Conservation (phyloP, 2,797 vertebrate genomes). For the Typhlichthys eigenmanni region DNA sequence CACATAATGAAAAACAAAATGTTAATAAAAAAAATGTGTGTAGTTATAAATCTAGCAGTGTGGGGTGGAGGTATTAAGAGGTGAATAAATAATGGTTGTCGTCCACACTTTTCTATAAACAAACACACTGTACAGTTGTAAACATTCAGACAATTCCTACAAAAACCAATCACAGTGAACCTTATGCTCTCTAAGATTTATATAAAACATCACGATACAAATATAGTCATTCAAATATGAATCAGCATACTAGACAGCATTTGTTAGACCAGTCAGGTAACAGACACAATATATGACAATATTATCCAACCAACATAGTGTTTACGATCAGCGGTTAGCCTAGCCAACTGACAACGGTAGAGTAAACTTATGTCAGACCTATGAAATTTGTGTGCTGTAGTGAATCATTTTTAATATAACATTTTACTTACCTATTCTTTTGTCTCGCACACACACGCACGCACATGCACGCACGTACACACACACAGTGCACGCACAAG, state of each 20-base stretch:
- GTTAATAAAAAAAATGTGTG: slow-evolving; percentile 1
- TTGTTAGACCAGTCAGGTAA: slow-evolving; percentile 4
- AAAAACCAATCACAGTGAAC: slow-evolving; percentile 21
- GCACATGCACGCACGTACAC: not conserved
- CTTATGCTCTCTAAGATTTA: slow-evolving; percentile 16
- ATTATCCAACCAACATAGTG: slow-evolving; percentile 15
- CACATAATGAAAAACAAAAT: slow-evolving; percentile 11
- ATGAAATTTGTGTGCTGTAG: slow-evolving; percentile 1
- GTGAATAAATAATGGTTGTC: slow-evolving; percentile 47
- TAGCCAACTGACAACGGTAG: too few relatives aligned
- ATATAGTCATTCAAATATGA: slow-evolving; percentile 47
- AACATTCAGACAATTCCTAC: slow-evolving; percentile 27
- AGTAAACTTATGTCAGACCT: too few relatives aligned
- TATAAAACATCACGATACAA: slow-evolving; percentile 28
- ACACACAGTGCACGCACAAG: slow-evolving; percentile 5
- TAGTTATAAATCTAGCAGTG: not conserved
- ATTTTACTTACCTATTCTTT: slow-evolving; percentile 4
- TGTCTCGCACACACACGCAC: slow-evolving; percentile 6
- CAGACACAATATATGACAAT: not conserved
- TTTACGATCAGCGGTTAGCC: slow-evolving; percentile 3
- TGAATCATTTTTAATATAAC: slow-evolving; percentile 32
- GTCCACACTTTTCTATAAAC: not conserved
- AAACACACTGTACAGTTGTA: slow-evolving; percentile 47
- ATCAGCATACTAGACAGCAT: slow-evolving; percentile 12
- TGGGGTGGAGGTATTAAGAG: too few relatives aligned